These are phyloP conservation scores for Lamprotornis superbus DNA, from an alignment of 2,113 vertebrate genomes.

Conservation along the genomic window DNA sequence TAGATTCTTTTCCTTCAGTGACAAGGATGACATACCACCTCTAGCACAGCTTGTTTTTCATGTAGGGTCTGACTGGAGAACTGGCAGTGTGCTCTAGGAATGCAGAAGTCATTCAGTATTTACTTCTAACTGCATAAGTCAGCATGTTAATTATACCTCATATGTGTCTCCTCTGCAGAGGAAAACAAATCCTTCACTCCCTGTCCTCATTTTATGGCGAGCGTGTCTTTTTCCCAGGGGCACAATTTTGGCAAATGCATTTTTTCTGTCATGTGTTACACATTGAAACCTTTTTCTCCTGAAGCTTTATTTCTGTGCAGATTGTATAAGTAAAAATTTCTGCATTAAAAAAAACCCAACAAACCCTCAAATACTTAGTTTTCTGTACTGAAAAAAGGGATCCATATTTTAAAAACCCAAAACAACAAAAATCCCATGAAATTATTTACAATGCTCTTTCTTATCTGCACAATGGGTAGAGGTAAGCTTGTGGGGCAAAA, in stretches of 20 bases:
- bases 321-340: neutral
- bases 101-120: neutral
- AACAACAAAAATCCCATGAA: accelerated
- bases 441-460: neutral
- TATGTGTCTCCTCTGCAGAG: neutral
- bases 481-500: neutral
- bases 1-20: neutral
- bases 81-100: neutral
- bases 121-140: neutral
- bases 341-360: neutral
- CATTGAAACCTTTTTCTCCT: neutral
- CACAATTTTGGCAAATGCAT: neutral
- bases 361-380: neutral
- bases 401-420: neutral
- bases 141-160: neutral
- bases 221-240: neutral
- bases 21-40: neutral
- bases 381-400: neutral
- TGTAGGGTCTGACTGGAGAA: neutral
- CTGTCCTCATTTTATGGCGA: neutral
- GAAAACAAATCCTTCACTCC: neutral
- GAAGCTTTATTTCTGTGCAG: neutral
- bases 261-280: neutral
- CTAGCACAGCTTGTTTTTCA: neutral
- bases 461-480: neutral